phyloP scores from a whole-genome alignment of 2,888 invertebrate genomes.

The Xylocampa areola region DNA sequence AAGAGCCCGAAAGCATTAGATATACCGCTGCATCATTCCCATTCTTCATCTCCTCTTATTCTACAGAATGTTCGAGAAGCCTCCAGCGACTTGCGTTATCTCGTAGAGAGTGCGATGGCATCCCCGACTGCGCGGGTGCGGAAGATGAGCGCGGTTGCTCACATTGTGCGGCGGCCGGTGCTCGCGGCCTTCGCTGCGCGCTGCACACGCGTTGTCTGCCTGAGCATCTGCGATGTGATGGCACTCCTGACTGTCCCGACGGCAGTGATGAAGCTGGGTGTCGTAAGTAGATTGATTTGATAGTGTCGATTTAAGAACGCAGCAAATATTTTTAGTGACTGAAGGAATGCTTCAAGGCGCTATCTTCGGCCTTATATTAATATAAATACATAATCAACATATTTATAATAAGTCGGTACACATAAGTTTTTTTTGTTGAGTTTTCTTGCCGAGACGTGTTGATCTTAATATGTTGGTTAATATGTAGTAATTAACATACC shows the following conservation, averaged over 20 bases:
- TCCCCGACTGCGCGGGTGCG: constrained; percentile 95
- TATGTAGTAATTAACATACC: too few relatives aligned
- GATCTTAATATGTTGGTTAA: too few relatives aligned
- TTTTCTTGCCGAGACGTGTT: too few relatives aligned
- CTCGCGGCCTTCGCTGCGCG: constrained; percentile 93
- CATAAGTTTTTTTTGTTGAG: too few relatives aligned
- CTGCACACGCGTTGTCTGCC: constrained; percentile 94
- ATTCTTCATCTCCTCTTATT: too few relatives aligned
- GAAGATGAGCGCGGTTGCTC: constrained; percentile 95
- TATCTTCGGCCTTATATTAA: neutral
- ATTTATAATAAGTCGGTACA: too few relatives aligned
- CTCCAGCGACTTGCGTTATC: constrained; percentile 93
- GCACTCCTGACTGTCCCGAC: constrained; percentile 95
- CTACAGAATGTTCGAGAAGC: constrained; percentile 92
- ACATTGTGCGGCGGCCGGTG: constrained; percentile 93
- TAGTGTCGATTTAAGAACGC: neutral
- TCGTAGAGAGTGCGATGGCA: constrained; percentile 95
- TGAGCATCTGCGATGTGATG: constrained; percentile 93
- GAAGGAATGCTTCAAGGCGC: constrained; percentile 5
- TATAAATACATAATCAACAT: too few relatives aligned
- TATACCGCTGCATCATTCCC: neutral
- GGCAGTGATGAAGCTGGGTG: constrained; percentile 96
- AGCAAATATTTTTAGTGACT: neutral
- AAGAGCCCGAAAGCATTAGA: neutral
- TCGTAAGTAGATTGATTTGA: constrained; percentile 89